Conservation (phyloP, 2,888 invertebrate genomes). For the Tenthredo notha region DNA sequence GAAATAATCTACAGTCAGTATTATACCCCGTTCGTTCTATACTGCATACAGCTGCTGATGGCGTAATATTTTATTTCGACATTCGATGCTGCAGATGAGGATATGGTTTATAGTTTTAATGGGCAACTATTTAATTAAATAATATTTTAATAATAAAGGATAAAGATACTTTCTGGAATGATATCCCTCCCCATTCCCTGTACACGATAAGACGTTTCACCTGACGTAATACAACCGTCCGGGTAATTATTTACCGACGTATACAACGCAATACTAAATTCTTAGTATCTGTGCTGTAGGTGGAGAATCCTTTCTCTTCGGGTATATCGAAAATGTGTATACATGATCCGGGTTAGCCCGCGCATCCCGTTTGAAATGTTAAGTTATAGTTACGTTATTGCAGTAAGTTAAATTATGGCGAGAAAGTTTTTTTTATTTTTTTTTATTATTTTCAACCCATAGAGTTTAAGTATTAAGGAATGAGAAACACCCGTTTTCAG, state of each 20-base stretch:
- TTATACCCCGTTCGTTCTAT: no score
- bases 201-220: not conserved
- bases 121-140: not conserved
- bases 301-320: constrained; percentile 11
- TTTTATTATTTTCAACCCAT: not conserved
- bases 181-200: not conserved
- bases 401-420: not conserved
- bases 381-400: constrained; percentile 1
- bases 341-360: not conserved
- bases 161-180: not conserved
- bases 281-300: not conserved
- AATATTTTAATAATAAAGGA: not conserved
- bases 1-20: not conserved
- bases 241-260: not conserved
- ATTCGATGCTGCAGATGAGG: not conserved
- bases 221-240: not conserved
- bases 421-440: constrained; percentile 42
- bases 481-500: not conserved
- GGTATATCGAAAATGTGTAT: constrained; percentile 12
- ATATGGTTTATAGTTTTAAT: not conserved
- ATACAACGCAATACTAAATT: not conserved
- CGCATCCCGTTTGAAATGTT: not conserved
- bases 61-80: not conserved
- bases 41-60: not conserved
- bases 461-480: not conserved